Evolutionary conservation across 1,140 invertebrate genomes (phyloP), one percentile per base, ranked within the genome.

Genomic region (Caenorhabditis brenneri): DNA sequence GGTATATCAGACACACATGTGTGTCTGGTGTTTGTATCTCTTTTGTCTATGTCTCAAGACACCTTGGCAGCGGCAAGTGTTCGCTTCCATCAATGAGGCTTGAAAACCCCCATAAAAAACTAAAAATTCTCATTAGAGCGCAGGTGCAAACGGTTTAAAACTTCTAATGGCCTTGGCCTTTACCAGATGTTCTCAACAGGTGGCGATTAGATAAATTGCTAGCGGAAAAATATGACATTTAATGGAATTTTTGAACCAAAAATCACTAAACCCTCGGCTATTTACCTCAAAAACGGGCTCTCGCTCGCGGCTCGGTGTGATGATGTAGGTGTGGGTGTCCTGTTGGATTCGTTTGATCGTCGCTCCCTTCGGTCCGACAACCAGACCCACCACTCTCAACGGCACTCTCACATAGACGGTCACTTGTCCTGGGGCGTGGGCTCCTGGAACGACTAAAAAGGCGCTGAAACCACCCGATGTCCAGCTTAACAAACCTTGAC

Each of bases 281-380:
- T n/a, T n/a, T 74, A 90, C 85, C 91, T 98, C 97, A 92, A 99
- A 99, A 2, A 99, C 96, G 0, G 97, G 97, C 91, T 99, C 97
- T 92, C 97, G 97, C 91, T 99, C 97, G 51, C 97, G 93, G 80
- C 95, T 96, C 6, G 97, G 97, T 0, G 97, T 99, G 78, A 99
- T 96, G 89, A 99, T 99, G 93, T 99, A 99, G 2, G 97, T 99
- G 92, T 98, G 96, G 22, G 97, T 99, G 90, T 97, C 95, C 91
- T 99, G 97, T 91, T 99, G 97, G 91, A 99, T 99, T 87, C 97
- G 94, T 92, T 99, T 99, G 92, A 99, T 99, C 78, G 97, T 99
- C 29, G 97, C 96, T 42, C 97, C 97, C 92, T 99, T 99, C 5
- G 97, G 97, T 0, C 97, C 97, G 46, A 99, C 97, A 1, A 99